Base-by-base conservation (phyloP, 1,140 invertebrate species). In the Eubasilissa regina region DNA sequence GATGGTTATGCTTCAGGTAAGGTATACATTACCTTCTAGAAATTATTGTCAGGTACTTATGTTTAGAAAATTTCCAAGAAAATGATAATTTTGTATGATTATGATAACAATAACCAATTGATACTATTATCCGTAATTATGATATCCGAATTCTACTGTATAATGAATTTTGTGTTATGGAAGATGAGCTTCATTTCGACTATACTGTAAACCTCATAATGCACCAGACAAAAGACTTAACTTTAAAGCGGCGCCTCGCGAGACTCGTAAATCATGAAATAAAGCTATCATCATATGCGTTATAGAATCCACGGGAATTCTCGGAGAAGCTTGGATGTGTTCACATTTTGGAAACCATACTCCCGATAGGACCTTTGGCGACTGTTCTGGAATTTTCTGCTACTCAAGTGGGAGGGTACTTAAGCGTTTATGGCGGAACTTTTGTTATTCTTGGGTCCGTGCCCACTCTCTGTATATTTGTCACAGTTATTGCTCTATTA, bases 401-500 rank as follows among this genome's bases (percentile, higher is more conserved):
- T 3, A 51, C 15, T 72, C 19, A 21, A 72, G 68, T n/a, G n/a
- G n/a, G n/a, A 51, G 47, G 68, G 68, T 72, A 72, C 48, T 72
- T 53, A 72, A 72, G 45, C 48, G 45, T 15, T 72, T 72, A 72
- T 72, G 68, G 68, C 15, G 68, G 47, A 81, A 81, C 74, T 81
- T 81, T 81, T 78, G 80, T 78, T 74, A 78, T 81, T 81, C 80
- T 78, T 81, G 76, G 70, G 62, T 44, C 43, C 15, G 9, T 21
- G 75, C 76, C 48, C 75, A 73, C 21, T 72, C 44, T 21, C 25
- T 45, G 53, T 74, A 78, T 78, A 81, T 81, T 81, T 81, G 77
- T 81, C 76, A 81, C 72, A 68, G 75, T 81, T 81, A 81, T 81
- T 81, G 75, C 76, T 81, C 80, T 78, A 81, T 81, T 81, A 80